phyloP scores from a whole-genome alignment of 1,140 invertebrate species.

The Drosophila mojavensis region DNA sequence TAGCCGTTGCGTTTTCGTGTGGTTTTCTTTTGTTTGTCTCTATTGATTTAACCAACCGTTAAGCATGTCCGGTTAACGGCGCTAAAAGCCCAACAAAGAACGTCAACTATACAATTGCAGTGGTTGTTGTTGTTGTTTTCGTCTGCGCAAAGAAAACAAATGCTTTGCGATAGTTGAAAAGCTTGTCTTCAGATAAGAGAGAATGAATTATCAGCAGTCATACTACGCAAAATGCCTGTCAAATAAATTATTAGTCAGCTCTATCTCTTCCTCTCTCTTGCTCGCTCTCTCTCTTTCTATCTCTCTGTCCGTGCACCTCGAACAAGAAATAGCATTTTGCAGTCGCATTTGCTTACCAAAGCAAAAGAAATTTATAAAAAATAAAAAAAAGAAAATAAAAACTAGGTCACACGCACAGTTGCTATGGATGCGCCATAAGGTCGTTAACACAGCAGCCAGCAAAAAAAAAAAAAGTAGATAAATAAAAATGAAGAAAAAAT shows the following conservation, averaged over 20 bases:
- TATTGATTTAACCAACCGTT: constrained; percentile 16
- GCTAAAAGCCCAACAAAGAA: constrained; percentile 16
- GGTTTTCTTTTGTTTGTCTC: constrained; percentile 2
- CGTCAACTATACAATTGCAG: constrained; percentile 35
- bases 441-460: constrained; percentile 19
- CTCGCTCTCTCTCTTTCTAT: too few species aligned
- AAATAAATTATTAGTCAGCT: constrained; percentile 6
- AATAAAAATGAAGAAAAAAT: too few species aligned
- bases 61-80: constrained; percentile 42
- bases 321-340: constrained; percentile 17
- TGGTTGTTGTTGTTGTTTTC: constrained; percentile 12
- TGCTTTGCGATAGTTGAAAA: constrained; percentile 8
- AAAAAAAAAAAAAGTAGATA: too few species aligned
- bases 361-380: not conserved
- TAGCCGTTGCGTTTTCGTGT: constrained; percentile 8
- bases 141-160: constrained; percentile 30
- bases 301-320: too few species aligned
- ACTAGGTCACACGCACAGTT: constrained; percentile 33
- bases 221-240: constrained; percentile 24
- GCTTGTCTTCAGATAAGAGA: constrained; percentile 26
- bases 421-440: constrained; percentile 19
- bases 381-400: not conserved
- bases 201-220: not conserved
- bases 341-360: constrained; percentile 18
- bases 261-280: too few species aligned